Evolutionary conservation across 2,797 vertebrate genomes (phyloP).

Genomic region (Sebastes diaconus): DNA sequence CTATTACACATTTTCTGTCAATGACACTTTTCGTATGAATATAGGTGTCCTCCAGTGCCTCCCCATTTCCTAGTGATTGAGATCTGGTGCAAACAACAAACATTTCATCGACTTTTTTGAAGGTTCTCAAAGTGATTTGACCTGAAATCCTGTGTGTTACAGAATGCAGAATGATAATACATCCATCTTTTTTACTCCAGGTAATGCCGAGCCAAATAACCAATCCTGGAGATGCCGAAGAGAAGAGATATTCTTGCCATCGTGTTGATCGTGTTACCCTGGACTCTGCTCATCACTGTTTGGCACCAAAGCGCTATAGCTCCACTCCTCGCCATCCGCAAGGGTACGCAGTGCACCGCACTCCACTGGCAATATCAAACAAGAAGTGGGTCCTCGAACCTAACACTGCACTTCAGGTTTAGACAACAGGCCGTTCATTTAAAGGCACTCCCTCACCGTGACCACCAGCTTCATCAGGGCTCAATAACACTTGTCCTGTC

Average conservation of each 20-base stretch:
- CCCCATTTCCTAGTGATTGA: background rate
- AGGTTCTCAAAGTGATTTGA: background rate
- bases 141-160: background rate
- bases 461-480: slow-evolving; percentile 44
- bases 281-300: slow-evolving; percentile 98
- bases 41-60: background rate
- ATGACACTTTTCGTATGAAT: background rate
- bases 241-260: slow-evolving; percentile 99
- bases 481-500: slow-evolving; percentile 45
- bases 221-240: slow-evolving; percentile 99
- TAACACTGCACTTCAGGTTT: slow-evolving; percentile 45
- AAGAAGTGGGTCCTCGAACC: slow-evolving; percentile 60
- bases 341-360: slow-evolving; percentile 85
- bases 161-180: background rate
- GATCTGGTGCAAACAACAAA: background rate
- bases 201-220: slow-evolving; percentile 96
- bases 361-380: slow-evolving; percentile 38
- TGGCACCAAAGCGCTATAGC: slow-evolving; percentile 98
- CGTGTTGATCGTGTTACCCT: slow-evolving; percentile 98
- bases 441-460: slow-evolving; percentile 33
- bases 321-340: slow-evolving; percentile 94
- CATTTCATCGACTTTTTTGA: background rate
- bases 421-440: slow-evolving; percentile 42
- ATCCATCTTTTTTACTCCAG: slow-evolving; percentile 67
- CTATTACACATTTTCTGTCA: background rate